Conservation (phyloP, 2,888 invertebrate genomes). For the Acrobasis repandana region DNA sequence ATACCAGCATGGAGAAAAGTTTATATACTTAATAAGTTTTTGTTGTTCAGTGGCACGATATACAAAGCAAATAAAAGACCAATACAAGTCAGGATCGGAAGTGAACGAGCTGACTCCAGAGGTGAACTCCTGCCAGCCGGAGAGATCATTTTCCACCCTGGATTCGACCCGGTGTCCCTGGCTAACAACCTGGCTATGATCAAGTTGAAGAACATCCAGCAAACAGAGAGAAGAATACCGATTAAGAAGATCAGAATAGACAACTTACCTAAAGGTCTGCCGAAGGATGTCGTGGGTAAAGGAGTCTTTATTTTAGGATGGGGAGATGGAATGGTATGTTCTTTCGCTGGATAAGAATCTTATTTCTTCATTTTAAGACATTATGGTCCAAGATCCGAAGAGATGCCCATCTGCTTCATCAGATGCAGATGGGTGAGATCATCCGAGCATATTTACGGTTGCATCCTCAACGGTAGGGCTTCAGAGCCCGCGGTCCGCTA, state of each 20-base stretch:
- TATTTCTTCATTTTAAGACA: too few species aligned
- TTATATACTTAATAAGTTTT: too few species aligned
- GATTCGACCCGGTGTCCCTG: constrained; percentile 39
- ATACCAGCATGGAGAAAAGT: too few species aligned
- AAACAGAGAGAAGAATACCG: constrained; percentile 29
- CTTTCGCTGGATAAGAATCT: constrained; percentile 15
- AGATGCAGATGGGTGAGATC: too few species aligned
- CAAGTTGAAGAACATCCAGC: constrained; percentile 32
- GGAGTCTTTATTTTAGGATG: constrained; percentile 49
- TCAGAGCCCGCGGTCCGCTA: too few species aligned
- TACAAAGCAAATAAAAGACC: background rate
- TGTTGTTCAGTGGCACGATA: background rate
- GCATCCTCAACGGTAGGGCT: too few species aligned
- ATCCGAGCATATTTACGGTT: too few species aligned
- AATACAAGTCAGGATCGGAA: constrained; percentile 43
- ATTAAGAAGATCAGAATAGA: constrained; percentile 45
- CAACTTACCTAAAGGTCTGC: constrained; percentile 24
- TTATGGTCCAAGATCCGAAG: too few species aligned
- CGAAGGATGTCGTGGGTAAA: constrained; percentile 20
- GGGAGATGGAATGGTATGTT: constrained; percentile 46
- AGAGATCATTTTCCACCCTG: constrained; percentile 44
- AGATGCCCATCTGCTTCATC: too few species aligned
- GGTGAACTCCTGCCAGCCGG: constrained; percentile 41
- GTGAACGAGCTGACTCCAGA: constrained; percentile 36
- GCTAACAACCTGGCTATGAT: constrained; percentile 49